phyloP scores from a whole-genome alignment of 2,113 vertebrate species.

The Corvus cornix region DNA sequence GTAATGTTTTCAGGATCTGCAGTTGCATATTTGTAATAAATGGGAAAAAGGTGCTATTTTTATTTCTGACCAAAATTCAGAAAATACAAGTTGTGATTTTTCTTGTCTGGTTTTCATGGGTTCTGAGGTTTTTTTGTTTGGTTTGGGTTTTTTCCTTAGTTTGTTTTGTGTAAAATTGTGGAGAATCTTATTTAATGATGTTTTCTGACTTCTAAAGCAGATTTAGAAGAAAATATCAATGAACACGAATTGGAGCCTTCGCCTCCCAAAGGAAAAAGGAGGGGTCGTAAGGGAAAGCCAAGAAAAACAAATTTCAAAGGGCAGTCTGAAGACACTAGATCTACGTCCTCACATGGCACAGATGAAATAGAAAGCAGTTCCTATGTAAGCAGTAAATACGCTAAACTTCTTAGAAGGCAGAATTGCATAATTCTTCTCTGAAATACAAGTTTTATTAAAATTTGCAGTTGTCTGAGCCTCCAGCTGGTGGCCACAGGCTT shows the following conservation, averaged over 20 bases:
- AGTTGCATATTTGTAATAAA: background rate
- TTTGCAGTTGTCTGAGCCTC: slow-evolving; percentile 45
- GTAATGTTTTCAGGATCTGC: background rate
- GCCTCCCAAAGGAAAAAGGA: slow-evolving; percentile 88
- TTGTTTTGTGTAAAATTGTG: background rate
- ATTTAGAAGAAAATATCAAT: slow-evolving; percentile 87
- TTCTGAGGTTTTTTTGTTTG: background rate
- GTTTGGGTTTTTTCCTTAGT: background rate
- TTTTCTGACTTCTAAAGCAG: slow-evolving; percentile 74
- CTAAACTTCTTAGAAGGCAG: slow-evolving; percentile 55
- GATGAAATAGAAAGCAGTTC: slow-evolving; percentile 95
- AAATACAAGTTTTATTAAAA: background rate
- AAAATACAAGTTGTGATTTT: background rate
- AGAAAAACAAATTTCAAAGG: slow-evolving; percentile 86
- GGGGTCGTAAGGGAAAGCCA: slow-evolving; percentile 88
- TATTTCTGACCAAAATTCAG: background rate
- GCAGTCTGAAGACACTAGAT: slow-evolving; percentile 90
- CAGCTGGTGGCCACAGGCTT: slow-evolving; percentile 61
- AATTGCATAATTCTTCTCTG: slow-evolving; percentile 42
- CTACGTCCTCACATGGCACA: slow-evolving; percentile 92
- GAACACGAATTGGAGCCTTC: slow-evolving; percentile 90
- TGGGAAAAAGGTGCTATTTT: background rate
- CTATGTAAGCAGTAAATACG: slow-evolving; percentile 82
- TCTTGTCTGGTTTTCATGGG: background rate
- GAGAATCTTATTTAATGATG: background rate